Evolutionary conservation across 2,888 invertebrate genomes (phyloP).

Genomic region (Dryobota labecula): DNA sequence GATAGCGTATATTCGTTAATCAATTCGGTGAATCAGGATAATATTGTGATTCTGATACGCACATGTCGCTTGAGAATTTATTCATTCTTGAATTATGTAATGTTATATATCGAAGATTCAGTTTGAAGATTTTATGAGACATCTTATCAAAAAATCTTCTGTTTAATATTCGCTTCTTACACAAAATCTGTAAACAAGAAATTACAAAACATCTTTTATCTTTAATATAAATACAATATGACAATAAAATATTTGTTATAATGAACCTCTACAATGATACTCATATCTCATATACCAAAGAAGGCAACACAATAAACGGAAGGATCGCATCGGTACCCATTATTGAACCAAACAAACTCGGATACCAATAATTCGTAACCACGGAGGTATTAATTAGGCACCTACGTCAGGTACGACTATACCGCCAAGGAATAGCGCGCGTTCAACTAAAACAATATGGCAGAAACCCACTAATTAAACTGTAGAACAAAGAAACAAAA

Average conservation of each 20-base stretch:
- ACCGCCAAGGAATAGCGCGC: slow-evolving; percentile 50
- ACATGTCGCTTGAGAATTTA: slow-evolving; percentile 33
- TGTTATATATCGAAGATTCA: neutral
- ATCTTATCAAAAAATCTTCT: neutral
- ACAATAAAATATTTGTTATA: neutral
- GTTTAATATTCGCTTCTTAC: neutral
- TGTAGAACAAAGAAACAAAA: slow-evolving; percentile 83
- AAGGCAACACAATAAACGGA: slow-evolving; percentile 53
- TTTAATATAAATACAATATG: neutral
- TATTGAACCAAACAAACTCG: slow-evolving; percentile 43
- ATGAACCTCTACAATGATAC: slow-evolving; percentile 14
- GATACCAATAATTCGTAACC: slow-evolving; percentile 59
- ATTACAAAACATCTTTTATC: too few species aligned
- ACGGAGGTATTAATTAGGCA: slow-evolving; percentile 64
- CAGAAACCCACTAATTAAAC: slow-evolving; percentile 86
- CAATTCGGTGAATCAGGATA: slow-evolving; percentile 41
- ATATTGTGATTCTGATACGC: slow-evolving; percentile 48
- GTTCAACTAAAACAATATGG: slow-evolving; percentile 79
- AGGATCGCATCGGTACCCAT: slow-evolving; percentile 39
- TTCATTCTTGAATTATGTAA: slow-evolving; percentile 2
- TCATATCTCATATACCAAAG: slow-evolving; percentile 32
- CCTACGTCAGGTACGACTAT: slow-evolving; percentile 48
- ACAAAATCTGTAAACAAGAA: neutral
- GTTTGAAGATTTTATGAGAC: neutral
- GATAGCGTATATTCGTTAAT: slow-evolving; percentile 52